Conservation (phyloP, 2,888 invertebrate genomes). For the Drosophila basisetae region DNA sequence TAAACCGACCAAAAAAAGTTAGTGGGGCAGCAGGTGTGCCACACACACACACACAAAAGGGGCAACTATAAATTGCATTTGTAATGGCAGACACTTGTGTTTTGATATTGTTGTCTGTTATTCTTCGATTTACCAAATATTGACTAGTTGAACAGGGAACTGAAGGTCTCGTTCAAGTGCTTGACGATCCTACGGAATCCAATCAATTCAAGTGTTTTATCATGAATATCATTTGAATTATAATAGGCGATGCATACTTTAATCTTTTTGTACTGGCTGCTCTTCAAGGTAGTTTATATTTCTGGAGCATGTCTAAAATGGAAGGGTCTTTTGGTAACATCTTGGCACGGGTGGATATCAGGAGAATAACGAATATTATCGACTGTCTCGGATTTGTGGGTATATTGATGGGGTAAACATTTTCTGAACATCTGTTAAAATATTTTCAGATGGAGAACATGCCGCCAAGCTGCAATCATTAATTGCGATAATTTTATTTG, state of each 20-base stretch:
- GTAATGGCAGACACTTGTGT: slow-evolving; percentile 22
- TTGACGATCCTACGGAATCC: background rate
- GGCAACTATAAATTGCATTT: slow-evolving; percentile 44
- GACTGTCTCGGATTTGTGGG: background rate
- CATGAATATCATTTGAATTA: background rate
- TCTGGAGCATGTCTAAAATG: background rate
- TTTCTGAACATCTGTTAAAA: background rate
- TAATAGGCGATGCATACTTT: background rate
- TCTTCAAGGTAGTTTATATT: background rate
- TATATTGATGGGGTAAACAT: background rate
- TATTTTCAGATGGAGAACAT: background rate
- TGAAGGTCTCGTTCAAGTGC: slow-evolving; percentile 2
- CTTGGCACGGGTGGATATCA: background rate
- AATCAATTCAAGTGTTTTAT: background rate
- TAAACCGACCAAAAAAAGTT: slow-evolving; percentile 32
- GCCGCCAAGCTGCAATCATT: background rate
- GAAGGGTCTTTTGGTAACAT: background rate
- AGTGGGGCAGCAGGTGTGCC: slow-evolving; percentile 1
- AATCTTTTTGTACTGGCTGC: background rate
- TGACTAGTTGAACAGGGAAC: background rate
- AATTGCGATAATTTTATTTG: background rate
- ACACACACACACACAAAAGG: slow-evolving; percentile 13
- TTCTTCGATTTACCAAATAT: background rate
- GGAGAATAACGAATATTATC: background rate
- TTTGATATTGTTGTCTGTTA: slow-evolving; percentile 12